Evolutionary conservation across 2,888 invertebrate species (phyloP), one percentile per base, ranked within the genome.

Genomic region (Clusia tigrina): DNA sequence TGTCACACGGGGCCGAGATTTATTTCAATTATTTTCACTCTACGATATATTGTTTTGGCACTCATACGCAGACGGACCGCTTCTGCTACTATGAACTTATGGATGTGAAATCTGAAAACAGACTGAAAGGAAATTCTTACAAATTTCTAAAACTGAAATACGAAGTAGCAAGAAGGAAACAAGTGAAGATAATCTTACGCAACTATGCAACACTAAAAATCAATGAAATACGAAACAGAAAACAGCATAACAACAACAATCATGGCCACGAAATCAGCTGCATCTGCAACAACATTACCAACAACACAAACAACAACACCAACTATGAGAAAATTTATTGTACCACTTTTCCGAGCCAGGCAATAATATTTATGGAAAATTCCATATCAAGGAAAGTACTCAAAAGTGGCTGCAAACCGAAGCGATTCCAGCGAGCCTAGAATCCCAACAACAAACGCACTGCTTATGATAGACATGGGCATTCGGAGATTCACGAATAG

Each of bases 121-220:
- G 78, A 78, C 78, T 78, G 80, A 79, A 65, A 70, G 69, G 64
- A 76, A 79, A 76, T 68, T 72, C 71, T 74, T 71, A 71, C 77
- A 69, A n/a, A 71, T 71, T 71, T 67, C 62, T 53, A 54, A 32
- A 58, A 60, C 60, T 54, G 5, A 9, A 6, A 18, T 20, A 18
- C 22, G 6, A 22, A 48, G 22, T 18, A 18, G 22, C 22, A 22
- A 20, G 48, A 51, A 52, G 15, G 42, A 46, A 55, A 60, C 54
- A 38, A 48, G 6, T 48, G 48, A 48, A 66, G 60, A 66, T 60
- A 64, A 61, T 63, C 58, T 66, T 66, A 66, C 66, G 66, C 58
- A 66, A 66, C 54, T 62, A 53, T 42, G 42, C 42, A 48, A 20
- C 48, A 48, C 48, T 20, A n/a, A 20, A 48, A 48, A 20, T 48